Evolutionary conservation across 2,888 invertebrate species (phyloP).

Genomic region (Diloba caeruleocephala): DNA sequence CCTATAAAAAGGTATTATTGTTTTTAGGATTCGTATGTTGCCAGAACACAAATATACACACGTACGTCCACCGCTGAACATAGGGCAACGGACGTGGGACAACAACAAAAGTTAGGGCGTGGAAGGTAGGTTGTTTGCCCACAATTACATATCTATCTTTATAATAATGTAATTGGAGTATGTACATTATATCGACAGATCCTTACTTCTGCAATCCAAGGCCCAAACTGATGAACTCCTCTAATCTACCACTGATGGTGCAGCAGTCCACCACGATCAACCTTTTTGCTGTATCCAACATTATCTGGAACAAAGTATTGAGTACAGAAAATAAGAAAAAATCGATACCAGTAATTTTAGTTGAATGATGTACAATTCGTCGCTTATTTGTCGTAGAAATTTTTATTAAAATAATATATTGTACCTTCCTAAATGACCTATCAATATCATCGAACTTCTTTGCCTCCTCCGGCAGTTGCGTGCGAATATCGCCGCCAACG

Average conservation of each 20-base stretch:
- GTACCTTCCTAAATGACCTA: constrained; percentile 92
- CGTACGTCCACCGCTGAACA: too few relatives aligned
- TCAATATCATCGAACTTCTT: constrained; percentile 97
- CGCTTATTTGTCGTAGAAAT: too few relatives aligned
- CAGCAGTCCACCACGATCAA: constrained; percentile 95
- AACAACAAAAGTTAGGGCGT: too few relatives aligned
- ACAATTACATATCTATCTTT: too few relatives aligned
- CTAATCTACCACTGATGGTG: constrained; percentile 91
- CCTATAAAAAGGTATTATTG: constrained; percentile 57
- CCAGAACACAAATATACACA: too few relatives aligned
- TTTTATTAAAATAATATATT: not conserved
- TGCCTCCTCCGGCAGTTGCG: constrained; percentile 96
- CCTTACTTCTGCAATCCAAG: constrained; percentile 92
- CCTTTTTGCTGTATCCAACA: constrained; percentile 94
- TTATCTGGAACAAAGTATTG: constrained; percentile 88
- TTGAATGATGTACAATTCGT: too few relatives aligned
- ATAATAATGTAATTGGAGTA: not conserved
- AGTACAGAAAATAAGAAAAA: not conserved
- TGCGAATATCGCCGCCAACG: constrained; percentile 95
- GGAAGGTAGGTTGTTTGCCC: too few relatives aligned
- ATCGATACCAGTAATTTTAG: too few relatives aligned
- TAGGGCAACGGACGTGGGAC: too few relatives aligned
- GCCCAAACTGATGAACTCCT: constrained; percentile 93
- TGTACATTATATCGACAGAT: not conserved
- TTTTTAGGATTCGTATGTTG: too few relatives aligned